Evolutionary conservation across 2,113 vertebrate genomes (phyloP), one percentile per base, ranked within the genome.

Genomic region (Alligator mississippiensis): DNA sequence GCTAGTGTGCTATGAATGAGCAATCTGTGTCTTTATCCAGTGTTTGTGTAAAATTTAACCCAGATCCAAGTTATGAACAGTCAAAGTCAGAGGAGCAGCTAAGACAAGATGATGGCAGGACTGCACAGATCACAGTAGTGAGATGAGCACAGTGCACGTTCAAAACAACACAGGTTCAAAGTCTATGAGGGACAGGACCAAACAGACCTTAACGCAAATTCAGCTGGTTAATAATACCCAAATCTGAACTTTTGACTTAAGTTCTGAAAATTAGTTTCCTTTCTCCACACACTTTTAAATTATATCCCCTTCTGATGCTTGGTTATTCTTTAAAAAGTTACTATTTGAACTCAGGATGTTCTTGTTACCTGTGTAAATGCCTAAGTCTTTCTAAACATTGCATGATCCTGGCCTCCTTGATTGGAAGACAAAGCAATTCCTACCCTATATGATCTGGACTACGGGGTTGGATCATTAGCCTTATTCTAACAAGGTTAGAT

Each of bases 61-160:
- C 64, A 0, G 2, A 12, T 1, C 58, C 1, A 22, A 21, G 0
- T 30, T 0, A 8, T 4, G 59, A 47, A 2, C 2, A 1, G 34
- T 0, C 57, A 4, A 0, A 27, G 34, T 7, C 3, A 1, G 34
- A 38, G 54, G 57, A 19, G 6, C 2, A 1, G 58, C 0, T 5
- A 3, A 5, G 79, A 12, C 27, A 0, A 27, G 30, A 38, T 0
- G 0, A 7, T 0, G 60, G 8, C 1, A 1, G 3, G 14, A 38
- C 2, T 1, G 0, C 58, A 4, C 5, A 4, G 9, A 17, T 27
- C 4, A 6, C 70, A 11, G 63, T 1, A 0, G 10, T 0, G 22
- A 75, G 68, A 79, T 8, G 60, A 2, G 0, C 3, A 28, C 59
- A 81, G 64, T 30, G 55, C 38, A 0, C 17, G 34, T 54, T 61